A percentile compares a stretch with the other conserved stretches of the same genome.
Conservation (phyloP, 2,888 invertebrate genomes). For the Thysanoteuthis rhombus region DNA sequence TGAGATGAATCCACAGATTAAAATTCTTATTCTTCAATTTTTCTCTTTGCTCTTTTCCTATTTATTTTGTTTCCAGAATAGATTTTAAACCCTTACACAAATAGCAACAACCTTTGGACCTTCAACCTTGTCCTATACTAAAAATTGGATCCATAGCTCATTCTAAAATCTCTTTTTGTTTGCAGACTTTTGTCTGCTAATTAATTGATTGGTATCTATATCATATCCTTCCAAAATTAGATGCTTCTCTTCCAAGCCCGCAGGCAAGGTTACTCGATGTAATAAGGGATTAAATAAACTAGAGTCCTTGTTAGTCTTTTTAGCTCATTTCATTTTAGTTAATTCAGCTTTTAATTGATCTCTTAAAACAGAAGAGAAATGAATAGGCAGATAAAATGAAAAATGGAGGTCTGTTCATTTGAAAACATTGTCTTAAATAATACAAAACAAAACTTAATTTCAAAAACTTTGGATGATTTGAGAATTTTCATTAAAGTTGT, state of each 20-base stretch:
- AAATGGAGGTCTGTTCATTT: not conserved
- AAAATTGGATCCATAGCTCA: not conserved
- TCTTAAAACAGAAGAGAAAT: not conserved
- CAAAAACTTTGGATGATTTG: no score
- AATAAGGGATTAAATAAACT: not conserved
- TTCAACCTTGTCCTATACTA: not conserved
- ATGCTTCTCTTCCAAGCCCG: not conserved
- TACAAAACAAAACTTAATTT: no score
- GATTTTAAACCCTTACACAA: not conserved
- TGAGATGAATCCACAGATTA: not conserved
- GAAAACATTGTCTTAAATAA: not conserved
- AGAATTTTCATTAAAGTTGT: no score
- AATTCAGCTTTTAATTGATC: not conserved
- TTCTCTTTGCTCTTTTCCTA: not conserved
- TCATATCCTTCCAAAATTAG: not conserved
- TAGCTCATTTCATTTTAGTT: not conserved
- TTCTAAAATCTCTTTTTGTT: not conserved
- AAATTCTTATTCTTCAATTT: not conserved
- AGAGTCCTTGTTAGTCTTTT: not conserved
- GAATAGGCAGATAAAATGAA: no score
- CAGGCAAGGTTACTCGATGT: not conserved
- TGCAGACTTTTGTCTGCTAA: not conserved
- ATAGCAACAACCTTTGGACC: not conserved
- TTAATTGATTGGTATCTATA: not conserved
- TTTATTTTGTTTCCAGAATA: not conserved